Evolutionary conservation across 2,113 vertebrate genomes (phyloP), one percentile per base, ranked within the genome.

Genomic region (Mormoops blainvillei): DNA sequence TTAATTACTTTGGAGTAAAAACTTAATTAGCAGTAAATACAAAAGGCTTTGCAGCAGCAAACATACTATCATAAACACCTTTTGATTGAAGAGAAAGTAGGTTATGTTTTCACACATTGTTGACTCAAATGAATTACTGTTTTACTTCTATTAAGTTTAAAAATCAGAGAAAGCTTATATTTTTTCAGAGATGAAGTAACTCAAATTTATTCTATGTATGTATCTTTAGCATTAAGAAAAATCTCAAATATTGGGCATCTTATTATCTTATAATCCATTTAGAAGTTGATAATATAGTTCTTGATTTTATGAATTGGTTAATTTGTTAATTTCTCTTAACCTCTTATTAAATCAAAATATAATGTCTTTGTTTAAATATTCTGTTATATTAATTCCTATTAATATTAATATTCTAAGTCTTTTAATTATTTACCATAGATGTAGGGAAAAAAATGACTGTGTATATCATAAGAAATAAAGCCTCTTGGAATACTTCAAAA

Each of bases 31-130:
- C 43, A 31, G 28, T 52, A 90, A 90, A 22, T 65, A 76, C 38
- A 77, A 82, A 97, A 95, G 28, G 1, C 7, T 94, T 85, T 70
- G 26, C 2, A 45, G 12, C 41, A 88, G 24, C 28, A 92, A 92
- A 52, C 11, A 54, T 61, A 12, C 36, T 63, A 36, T 63, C 82
- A 19, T 74, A 87, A 96, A 85, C 18, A 68, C 33, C 16, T 80
- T 97, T 94, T 36, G 58, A 85, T 83, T 94, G 26, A 85, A 87
- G 54, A 91, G 83, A 97, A 88, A 93, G 5, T 85, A 19, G 26
- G 4, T 48, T 90, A 70, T 63, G 26, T 13, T 92, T 92, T 93
- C 78, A 73, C 38, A 14, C 4, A 80, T 28, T 87, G 2, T 84
- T 90, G 5, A 63, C 31, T 3, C n/a, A 94, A 82, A 77, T 85